A percentile compares a stretch with the other conserved stretches of the same genome.
phyloP scores from a whole-genome alignment of 2,113 vertebrate species.

The Catharus bicknelli region DNA sequence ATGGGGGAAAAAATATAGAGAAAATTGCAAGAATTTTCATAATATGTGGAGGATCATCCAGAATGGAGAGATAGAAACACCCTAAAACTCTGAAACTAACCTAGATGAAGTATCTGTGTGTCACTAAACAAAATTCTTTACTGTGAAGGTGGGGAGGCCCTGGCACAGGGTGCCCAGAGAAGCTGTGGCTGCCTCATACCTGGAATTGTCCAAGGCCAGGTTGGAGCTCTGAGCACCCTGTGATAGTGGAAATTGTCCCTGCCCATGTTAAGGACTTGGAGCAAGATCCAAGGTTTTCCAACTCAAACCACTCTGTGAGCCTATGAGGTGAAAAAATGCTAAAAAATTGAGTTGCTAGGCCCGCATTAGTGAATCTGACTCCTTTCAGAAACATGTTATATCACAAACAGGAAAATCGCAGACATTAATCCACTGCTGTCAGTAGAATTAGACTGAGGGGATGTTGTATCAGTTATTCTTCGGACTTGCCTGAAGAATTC shows the following conservation, averaged over 20 bases:
- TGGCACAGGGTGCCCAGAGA: background rate
- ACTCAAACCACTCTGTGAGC: background rate
- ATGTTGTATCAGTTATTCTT: background rate
- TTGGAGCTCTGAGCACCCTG: background rate
- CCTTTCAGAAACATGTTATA: background rate
- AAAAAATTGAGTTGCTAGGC: background rate
- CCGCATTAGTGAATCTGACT: background rate
- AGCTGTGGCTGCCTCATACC: background rate
- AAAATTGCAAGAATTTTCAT: background rate
- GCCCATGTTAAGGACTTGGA: accelerated
- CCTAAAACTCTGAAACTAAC: background rate
- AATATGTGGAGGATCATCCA: background rate
- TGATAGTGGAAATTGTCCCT: background rate
- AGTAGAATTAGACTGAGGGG: background rate
- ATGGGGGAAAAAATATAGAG: accelerated
- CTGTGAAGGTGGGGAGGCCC: background rate
- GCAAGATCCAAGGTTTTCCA: background rate
- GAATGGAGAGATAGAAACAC: background rate
- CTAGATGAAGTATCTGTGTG: background rate
- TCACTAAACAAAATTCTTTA: background rate
- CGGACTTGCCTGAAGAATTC: background rate
- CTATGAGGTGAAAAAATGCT: background rate
- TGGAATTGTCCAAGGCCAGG: background rate
- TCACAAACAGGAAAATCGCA: background rate
- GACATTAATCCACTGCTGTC: background rate